These are phyloP conservation scores for Onychostruthus taczanowskii DNA, from an alignment of 2,113 vertebrate genomes.

Conservation along the genomic window DNA sequence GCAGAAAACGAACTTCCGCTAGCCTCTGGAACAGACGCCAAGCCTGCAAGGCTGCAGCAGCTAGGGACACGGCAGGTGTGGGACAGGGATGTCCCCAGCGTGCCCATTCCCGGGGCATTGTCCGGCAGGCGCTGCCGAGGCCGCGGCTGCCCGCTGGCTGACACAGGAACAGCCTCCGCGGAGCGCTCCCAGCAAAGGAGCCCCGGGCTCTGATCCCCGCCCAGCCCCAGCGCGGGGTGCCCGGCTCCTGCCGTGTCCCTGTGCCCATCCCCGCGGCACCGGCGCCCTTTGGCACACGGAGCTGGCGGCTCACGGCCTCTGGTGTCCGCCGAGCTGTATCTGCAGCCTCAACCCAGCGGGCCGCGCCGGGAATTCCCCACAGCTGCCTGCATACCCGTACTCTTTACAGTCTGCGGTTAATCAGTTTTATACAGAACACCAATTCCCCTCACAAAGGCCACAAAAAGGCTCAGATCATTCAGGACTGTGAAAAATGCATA, in stretches of 20 bases:
- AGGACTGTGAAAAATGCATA: not conserved
- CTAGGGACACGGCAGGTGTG: fast-evolving
- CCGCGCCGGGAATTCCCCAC: not conserved
- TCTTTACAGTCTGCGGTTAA: not conserved
- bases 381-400: fast-evolving
- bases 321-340: fast-evolving
- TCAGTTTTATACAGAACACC: not conserved
- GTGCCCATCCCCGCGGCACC: not conserved
- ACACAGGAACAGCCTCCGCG: not conserved
- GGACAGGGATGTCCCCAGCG: not conserved
- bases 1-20: not conserved
- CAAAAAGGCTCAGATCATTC: not conserved
- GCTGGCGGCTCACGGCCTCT: not conserved
- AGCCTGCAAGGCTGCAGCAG: not conserved
- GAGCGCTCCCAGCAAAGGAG: fast-evolving
- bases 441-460: not conserved
- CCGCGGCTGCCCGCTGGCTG: not conserved
- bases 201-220: not conserved
- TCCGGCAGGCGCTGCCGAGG: not conserved
- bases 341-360: not conserved
- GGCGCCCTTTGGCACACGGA: fast-evolving
- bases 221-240: not conserved
- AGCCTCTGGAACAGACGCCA: not conserved
- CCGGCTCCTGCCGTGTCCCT: not conserved
- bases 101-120: too few species aligned